These are phyloP conservation scores for Characodon lateralis DNA, from an alignment of 2,797 vertebrate genomes.

Conservation along the genomic window DNA sequence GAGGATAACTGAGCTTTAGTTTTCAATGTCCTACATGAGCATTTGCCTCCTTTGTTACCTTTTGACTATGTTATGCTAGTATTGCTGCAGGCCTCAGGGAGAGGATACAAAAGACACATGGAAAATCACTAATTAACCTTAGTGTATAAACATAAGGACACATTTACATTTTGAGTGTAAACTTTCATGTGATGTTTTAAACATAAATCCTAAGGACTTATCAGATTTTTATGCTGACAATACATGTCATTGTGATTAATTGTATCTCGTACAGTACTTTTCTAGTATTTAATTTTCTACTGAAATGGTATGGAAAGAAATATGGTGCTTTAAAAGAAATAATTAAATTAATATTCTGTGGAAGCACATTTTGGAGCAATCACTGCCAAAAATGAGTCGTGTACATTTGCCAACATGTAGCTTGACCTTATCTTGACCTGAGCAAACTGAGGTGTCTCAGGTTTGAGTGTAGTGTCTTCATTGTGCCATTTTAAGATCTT, in stretches of 20 bases:
- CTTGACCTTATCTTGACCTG: background rate
- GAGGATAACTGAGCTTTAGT: conserved; percentile 53
- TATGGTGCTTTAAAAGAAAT: background rate
- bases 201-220: background rate
- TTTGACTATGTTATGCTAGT: conserved; percentile 53
- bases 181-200: background rate
- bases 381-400: background rate
- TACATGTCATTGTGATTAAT: background rate
- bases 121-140: conserved; percentile 37
- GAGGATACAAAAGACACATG: conserved; percentile 47
- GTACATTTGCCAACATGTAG: background rate
- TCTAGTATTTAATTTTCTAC: background rate
- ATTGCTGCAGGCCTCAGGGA: conserved; percentile 53
- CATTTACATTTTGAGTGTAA: conserved; percentile 16
- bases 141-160: conserved; percentile 24
- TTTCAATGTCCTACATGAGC: conserved; percentile 45
- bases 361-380: background rate
- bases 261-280: background rate
- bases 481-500: background rate
- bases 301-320: background rate
- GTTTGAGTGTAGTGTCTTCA: background rate
- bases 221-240: background rate
- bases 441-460: background rate
- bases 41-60: conserved; percentile 23
- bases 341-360: background rate